phyloP scores from a whole-genome alignment of 2,113 vertebrate species.

The Calyptommatus sinebrachiatus region DNA sequence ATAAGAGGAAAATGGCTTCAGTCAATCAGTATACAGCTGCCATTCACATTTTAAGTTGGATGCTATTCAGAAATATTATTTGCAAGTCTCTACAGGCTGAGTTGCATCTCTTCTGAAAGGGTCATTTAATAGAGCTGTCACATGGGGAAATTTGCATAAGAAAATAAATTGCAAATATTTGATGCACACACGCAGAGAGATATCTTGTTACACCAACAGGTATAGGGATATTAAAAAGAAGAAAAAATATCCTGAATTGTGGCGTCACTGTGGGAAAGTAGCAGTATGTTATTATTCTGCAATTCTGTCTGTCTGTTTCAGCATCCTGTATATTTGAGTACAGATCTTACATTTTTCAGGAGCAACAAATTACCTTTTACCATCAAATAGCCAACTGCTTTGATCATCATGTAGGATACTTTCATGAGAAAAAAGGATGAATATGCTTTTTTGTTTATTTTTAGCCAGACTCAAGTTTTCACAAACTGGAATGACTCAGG shows the following conservation, averaged over 20 bases:
- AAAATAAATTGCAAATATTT: slow-evolving; percentile 60
- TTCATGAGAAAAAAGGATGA: too few species aligned
- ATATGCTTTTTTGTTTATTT: too few species aligned
- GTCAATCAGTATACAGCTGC: slow-evolving; percentile 57
- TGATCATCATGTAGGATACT: too few species aligned
- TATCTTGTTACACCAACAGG: slow-evolving; percentile 56
- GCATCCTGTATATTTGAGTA: too few species aligned
- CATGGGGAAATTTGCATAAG: slow-evolving; percentile 3
- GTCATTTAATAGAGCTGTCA: slow-evolving; percentile 43
- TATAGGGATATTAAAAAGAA: slow-evolving; percentile 22
- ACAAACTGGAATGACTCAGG: too few species aligned
- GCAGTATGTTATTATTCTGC: neutral
- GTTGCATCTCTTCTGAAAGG: slow-evolving; percentile 62
- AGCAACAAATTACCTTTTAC: neutral
- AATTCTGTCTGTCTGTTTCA: neutral
- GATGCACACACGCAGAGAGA: slow-evolving; percentile 46
- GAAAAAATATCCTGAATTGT: neutral
- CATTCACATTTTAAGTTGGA: slow-evolving; percentile 54
- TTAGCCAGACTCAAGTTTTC: too few species aligned
- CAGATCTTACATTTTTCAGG: too few species aligned
- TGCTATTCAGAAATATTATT: slow-evolving; percentile 63
- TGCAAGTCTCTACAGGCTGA: slow-evolving; percentile 39
- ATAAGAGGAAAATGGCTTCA: slow-evolving; percentile 48
- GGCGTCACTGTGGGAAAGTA: neutral
- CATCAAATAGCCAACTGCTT: too few species aligned